Evolutionary conservation across 2,797 vertebrate genomes (phyloP).

Genomic region (Siniperca scherzeri): DNA sequence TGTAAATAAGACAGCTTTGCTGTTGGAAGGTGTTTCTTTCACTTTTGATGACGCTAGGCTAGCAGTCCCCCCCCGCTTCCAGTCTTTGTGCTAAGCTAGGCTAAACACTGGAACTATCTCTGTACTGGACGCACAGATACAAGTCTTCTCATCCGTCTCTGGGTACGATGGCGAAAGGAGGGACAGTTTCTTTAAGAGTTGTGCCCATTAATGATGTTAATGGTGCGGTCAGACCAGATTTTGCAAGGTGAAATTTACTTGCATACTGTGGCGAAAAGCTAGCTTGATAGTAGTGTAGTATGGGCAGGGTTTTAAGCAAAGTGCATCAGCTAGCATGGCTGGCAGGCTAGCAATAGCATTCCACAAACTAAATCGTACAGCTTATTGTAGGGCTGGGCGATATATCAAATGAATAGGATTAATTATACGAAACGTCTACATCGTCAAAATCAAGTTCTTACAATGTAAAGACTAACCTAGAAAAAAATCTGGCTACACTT

Average conservation of each 20-base stretch:
- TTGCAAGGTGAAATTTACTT: neutral
- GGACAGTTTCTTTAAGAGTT: neutral
- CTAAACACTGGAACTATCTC: slow-evolving; percentile 6
- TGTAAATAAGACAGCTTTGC: neutral
- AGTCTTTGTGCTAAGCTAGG: slow-evolving; percentile 30
- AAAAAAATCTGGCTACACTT: too few species aligned
- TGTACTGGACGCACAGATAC: neutral
- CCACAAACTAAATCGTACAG: neutral
- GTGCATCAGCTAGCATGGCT: neutral
- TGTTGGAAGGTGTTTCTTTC: neutral
- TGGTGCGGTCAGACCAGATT: neutral
- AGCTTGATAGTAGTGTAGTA: too few species aligned
- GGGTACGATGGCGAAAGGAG: neutral
- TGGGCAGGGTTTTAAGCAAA: neutral
- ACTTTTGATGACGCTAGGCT: neutral
- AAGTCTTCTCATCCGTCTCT: neutral
- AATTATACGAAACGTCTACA: neutral
- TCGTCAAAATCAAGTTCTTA: neutral
- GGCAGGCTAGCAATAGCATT: neutral
- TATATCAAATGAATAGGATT: too few species aligned
- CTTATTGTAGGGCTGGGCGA: neutral
- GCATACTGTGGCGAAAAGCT: neutral
- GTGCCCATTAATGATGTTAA: neutral
- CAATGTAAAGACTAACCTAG: too few species aligned
- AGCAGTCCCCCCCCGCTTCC: slow-evolving; percentile 20